Evolutionary conservation across 2,888 invertebrate genomes (phyloP), one percentile per base, ranked within the genome.

Genomic region (Andrena flavipes): DNA sequence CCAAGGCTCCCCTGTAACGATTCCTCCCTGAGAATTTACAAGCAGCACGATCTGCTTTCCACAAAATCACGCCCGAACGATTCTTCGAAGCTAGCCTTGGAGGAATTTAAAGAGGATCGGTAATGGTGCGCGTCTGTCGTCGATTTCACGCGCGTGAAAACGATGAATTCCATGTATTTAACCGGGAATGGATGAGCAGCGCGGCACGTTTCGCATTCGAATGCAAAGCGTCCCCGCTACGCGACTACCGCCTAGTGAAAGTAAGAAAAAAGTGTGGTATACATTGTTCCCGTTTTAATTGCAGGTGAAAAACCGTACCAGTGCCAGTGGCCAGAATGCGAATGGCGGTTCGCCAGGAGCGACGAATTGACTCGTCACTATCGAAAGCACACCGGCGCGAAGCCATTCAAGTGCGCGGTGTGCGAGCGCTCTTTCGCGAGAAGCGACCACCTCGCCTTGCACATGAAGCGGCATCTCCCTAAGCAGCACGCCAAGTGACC

Each of bases 301-400:
- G 10, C 95, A 98, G 99, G 99, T 90, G 99, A 99, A 94, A 99
- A 99, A 95, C 99, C 99, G 87, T 99, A 99, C 95, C 98, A 98
- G 93, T 99, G 99, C 95, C 98, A 98, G 93, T 99, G 99, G 99
- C 98, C 98, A 65, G 99, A 99, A 93, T 99, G 99, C 95, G 98
- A 98, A 93, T 99, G 99, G 99, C 96, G 99, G 92, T 99, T 99
- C 94, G 99, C 99, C 76, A 96, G 99, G 82, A 98, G 98, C 63
- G 99, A 99, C 95, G 99, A 99, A 95, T 95, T 99, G 93, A 99
- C 99, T 80, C 97, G 99, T 90, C 99, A 99, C 94, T 99, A 98
- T 95, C 96, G 99, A 92, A 99, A 99, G 94, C 99, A 99, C 95
- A 99, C 99, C 0, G 99, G 99, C 48, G 98, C 98, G 80, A 99